Base-by-base conservation (phyloP, 2,888 invertebrate species). In the Machimus rusticus region DNA sequence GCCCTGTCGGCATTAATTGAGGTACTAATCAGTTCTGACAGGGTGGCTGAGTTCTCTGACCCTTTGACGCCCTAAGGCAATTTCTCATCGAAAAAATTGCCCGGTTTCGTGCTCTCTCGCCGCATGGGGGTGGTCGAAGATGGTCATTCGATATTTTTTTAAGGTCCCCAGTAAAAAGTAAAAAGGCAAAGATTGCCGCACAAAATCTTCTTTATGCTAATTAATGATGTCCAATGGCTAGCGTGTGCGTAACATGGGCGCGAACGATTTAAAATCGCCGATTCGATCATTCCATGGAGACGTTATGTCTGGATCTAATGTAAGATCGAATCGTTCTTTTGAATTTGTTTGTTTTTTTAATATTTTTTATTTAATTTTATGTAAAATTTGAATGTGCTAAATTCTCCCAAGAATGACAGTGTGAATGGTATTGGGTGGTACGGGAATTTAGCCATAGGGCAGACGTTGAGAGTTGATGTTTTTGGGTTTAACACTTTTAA, bases 351-450 rank as follows among this genome's bases (percentile, higher is more conserved):
- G 5, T 51, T 51, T 51, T 16, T 51, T 16, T n/a, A 16, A 51
- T n/a, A 51, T n/a, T n/a, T 6, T 51, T n/a, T n/a, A 1, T 23
- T 8, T 12, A 28, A 19, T 19, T 19, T 55, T 66, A 28, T 66
- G 28, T 23, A 66, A 28, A 66, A 28, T 23, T 19, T 8, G 66
- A 66, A 66, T 1, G 28, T 28, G 66, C 28, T 66, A 23, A 66
- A 66, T 66, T 51, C 66, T 66, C 23, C 4, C 2, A 66, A 66
- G 28, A 37, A 78, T 78, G 39, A 28, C 3, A 12, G 8, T 19
- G 78, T 78, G 78, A 78, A 23, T 78, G 78, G 78, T 78, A 78
- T 78, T 43, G 78, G 78, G 39, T 78, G 78, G 78, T 78, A 78
- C 78, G 12, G 14, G 23, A 23, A 78, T 78, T 78, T 78, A n/a